Evolutionary conservation across 2,113 vertebrate species (phyloP), one percentile per base, ranked within the genome.

Genomic region (Seriola rivoliana): DNA sequence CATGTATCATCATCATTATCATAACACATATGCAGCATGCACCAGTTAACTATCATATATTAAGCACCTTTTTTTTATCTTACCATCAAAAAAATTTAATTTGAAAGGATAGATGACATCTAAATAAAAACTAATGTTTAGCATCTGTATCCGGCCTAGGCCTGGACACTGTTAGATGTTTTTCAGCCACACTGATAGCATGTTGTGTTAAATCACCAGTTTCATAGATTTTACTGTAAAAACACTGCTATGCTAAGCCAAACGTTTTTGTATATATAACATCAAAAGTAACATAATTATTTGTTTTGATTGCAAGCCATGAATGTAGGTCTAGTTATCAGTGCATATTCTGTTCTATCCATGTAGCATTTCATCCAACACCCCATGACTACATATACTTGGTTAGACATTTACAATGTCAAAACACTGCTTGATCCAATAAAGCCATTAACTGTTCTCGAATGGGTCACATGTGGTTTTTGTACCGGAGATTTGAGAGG

Each of bases 381-480:
- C 78, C 82, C 86, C 84, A 90, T 92, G 46, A 86, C 62, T 78
- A 84, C 84, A 86, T 90, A 82, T 71, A 75, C 73, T 23, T 92
- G 87, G 82, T 88, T 78, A 87, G 86, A 90, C 66, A 89, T 84
- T 86, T 68, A 92, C 80, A 55, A 80, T 94, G 91, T 93, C 84
- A 81, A 91, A 85, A 86, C 88, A 63, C 87, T 94, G 91, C 88
- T 93, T 88, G 87, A 93, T 93, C 89, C 89, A 94, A 94, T 93
- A 93, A 94, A 94, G 86, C 91, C 89, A 90, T 94, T 89, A 94
- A 93, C 69, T 93, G 74, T 90, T 85, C 77, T 87, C 59, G 71
- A 93, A 93, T 93, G 90, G 90, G 92, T 94, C 91, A 94, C 85
- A 93, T 92, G 91, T 94, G 89, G 90, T 94, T 91, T 93, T 94